A percentile compares a stretch with the other conserved stretches of the same genome.
phyloP scores from a whole-genome alignment of 2,797 vertebrate genomes.

The Lepus townsendii region DNA sequence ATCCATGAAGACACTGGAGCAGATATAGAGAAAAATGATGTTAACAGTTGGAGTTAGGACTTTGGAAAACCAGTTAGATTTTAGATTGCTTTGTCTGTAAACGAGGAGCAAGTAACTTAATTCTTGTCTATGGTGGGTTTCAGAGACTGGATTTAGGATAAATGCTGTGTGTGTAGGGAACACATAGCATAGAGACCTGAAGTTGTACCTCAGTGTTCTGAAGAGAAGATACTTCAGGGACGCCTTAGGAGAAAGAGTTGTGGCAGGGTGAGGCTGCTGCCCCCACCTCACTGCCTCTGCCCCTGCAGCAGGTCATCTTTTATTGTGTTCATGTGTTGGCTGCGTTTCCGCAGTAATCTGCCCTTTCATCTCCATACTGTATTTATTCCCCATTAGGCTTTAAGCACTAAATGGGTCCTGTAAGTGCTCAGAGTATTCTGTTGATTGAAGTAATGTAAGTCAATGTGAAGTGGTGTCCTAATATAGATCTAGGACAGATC shows the following conservation, averaged over 20 bases:
- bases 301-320: not conserved
- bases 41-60: not conserved
- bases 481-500: not conserved
- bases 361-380: not conserved
- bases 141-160: not conserved
- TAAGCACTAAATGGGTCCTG: not conserved
- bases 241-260: not conserved
- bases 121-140: conserved; percentile 9
- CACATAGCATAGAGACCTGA: not conserved
- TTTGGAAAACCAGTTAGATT: conserved; percentile 24
- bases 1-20: conserved; percentile 11
- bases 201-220: not conserved
- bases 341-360: not conserved
- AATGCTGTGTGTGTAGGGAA: not conserved
- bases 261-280: not conserved
- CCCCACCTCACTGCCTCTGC: not conserved
- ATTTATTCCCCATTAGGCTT: conserved; percentile 6
- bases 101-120: not conserved
- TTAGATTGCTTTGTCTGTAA: conserved; percentile 19
- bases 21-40: not conserved
- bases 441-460: not conserved
- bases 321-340: not conserved
- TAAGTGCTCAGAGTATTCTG: not conserved
- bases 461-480: not conserved
- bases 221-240: not conserved